Evolutionary conservation across 1,140 invertebrate genomes (phyloP).

Genomic region (Pseudomyrmex flavicornis): DNA sequence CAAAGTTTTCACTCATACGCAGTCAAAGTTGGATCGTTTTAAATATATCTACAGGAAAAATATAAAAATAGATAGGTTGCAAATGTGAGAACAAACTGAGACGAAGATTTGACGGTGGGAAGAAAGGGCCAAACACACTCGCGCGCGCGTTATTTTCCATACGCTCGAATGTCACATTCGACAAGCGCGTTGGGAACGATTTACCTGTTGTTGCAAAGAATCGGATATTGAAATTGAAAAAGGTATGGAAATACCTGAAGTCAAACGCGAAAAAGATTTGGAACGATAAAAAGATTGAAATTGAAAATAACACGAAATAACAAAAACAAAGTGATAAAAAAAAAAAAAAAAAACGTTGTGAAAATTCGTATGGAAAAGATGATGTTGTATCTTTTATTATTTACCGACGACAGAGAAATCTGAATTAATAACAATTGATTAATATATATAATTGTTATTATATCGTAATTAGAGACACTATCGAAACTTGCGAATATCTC

Average conservation of each 20-base stretch:
- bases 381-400: neutral
- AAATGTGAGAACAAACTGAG: conserved; percentile 50
- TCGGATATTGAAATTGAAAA: conserved; percentile 82
- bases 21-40: conserved; percentile 36
- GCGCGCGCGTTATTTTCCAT: conserved; percentile 22
- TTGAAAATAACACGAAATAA: conserved; percentile 9
- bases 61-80: conserved; percentile 22
- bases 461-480: neutral
- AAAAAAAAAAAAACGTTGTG: neutral
- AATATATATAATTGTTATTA: neutral
- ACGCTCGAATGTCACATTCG: conserved; percentile 50
- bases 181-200: conserved; percentile 32
- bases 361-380: too few species aligned
- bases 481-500: neutral
- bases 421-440: neutral
- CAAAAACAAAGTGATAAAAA: neutral
- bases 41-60: neutral
- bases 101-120: neutral
- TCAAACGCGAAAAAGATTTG: conserved; percentile 64
- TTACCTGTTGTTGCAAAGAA: conserved; percentile 50
- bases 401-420: conserved; percentile 2
- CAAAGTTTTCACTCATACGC: neutral
- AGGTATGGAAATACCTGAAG: conserved; percentile 79
- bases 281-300: conserved; percentile 19
- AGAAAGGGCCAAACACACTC: conserved; percentile 24